phyloP scores from a whole-genome alignment of 1,140 invertebrate genomes.

The Odontomachus brunneus region DNA sequence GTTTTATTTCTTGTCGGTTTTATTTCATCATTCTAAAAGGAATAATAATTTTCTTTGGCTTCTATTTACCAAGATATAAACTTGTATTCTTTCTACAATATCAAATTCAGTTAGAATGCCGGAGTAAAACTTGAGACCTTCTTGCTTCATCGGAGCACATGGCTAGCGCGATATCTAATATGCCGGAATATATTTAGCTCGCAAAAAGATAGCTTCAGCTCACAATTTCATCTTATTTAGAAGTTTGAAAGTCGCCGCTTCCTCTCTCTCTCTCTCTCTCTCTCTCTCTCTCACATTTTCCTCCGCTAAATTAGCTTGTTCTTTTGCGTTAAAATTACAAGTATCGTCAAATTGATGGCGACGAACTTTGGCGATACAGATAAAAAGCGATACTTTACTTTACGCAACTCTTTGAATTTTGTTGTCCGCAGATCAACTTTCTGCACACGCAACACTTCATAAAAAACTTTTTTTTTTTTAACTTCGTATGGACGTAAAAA shows the following conservation, averaged over 20 bases:
- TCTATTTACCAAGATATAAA: background rate
- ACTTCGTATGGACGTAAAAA: background rate
- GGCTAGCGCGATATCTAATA: constrained; percentile 11
- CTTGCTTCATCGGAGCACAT: constrained; percentile 13
- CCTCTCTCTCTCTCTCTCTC: too few relatives aligned
- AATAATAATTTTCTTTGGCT: background rate
- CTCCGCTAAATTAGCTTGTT: constrained; percentile 20
- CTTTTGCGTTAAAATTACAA: constrained; percentile 45
- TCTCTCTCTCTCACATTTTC: background rate
- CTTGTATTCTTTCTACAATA: background rate
- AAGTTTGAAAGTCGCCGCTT: constrained; percentile 39
- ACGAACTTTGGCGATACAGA: constrained; percentile 40
- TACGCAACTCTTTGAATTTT: constrained; percentile 31
- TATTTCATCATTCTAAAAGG: background rate
- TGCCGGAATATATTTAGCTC: constrained; percentile 22
- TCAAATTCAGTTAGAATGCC: constrained; percentile 4
- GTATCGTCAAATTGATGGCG: constrained; percentile 25
- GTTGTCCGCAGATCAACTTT: constrained; percentile 38
- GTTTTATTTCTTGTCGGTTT: too few relatives aligned
- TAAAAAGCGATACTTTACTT: constrained; percentile 24
- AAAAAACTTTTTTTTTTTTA: constrained; percentile 24
- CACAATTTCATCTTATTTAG: constrained; percentile 32
- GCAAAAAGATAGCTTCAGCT: background rate
- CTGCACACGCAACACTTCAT: background rate
- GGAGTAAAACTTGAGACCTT: background rate